Evolutionary conservation across 2,888 invertebrate genomes (phyloP).

Genomic region (Blastobasis lacticolella): DNA sequence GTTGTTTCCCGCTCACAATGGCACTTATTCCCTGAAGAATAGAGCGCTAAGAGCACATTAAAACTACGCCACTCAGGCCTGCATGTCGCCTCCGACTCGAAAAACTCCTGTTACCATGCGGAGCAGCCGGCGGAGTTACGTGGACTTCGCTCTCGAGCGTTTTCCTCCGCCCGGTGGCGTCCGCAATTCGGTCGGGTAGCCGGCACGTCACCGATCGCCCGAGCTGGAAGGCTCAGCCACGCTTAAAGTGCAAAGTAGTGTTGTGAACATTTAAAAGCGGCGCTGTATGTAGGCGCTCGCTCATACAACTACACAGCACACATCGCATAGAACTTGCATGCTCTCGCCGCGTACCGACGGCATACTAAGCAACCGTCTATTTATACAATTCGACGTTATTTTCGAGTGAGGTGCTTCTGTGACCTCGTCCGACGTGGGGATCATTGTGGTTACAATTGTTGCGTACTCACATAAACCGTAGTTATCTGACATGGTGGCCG

Average conservation of each 20-base stretch:
- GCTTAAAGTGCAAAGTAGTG: conserved; percentile 2
- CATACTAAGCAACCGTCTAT: conserved; percentile 41
- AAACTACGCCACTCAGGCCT: conserved; percentile 25
- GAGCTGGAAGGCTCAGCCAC: conserved; percentile 16
- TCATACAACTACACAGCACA: conserved; percentile 13
- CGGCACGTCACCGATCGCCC: conserved; percentile 19
- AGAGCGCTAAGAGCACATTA: conserved; percentile 12
- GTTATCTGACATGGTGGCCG: too few species aligned
- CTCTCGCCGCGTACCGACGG: conserved; percentile 30
- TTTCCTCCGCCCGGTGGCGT: conserved; percentile 10
- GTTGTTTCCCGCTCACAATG: conserved; percentile 2
- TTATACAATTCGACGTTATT: conserved; percentile 28
- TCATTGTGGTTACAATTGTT: not conserved
- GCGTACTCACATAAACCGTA: too few species aligned
- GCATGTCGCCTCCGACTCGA: conserved; percentile 29
- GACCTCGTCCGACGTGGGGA: conserved; percentile 1
- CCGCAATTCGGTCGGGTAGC: conserved; percentile 18
- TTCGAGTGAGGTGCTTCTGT: conserved; percentile 18
- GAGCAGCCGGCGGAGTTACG: conserved; percentile 22
- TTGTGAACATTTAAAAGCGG: conserved; percentile 6
- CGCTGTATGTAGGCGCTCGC: conserved; percentile 7
- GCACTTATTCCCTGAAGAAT: conserved; percentile 15
- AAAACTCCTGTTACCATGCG: conserved; percentile 32
- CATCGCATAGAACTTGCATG: conserved; percentile 43
- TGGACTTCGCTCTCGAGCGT: conserved; percentile 7